Percentiles rank a stretch among this genome's conserved stretches.
These are phyloP conservation scores for Drosophila nikananu DNA, from an alignment of 1,140 invertebrate genomes.

Conservation along the genomic window DNA sequence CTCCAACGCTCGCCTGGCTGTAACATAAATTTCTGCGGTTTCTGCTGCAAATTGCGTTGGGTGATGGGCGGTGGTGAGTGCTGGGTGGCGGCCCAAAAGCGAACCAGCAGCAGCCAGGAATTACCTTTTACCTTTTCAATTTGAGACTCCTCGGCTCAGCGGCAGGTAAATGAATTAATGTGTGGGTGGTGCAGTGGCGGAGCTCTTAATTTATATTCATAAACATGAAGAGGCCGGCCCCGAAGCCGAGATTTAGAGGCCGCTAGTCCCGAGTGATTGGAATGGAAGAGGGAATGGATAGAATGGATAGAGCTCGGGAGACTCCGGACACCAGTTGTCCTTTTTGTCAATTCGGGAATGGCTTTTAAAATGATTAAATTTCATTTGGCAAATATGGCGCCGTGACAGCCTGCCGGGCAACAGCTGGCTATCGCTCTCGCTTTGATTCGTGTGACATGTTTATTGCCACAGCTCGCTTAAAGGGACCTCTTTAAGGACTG, in stretches of 20 bases:
- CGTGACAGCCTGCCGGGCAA: constrained; percentile 28
- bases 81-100: constrained; percentile 36
- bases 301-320: not conserved
- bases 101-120: constrained; percentile 51
- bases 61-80: constrained; percentile 9
- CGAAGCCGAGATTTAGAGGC: constrained; percentile 24
- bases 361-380: constrained; percentile 82
- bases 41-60: constrained; percentile 71
- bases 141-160: constrained; percentile 53
- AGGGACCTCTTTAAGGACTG: constrained; percentile 24
- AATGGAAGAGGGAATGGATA: not conserved
- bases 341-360: constrained; percentile 70
- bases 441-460: constrained; percentile 50
- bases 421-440: constrained; percentile 39
- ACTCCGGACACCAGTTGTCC: constrained; percentile 51
- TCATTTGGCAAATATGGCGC: constrained; percentile 60
- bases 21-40: constrained; percentile 81
- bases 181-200: constrained; percentile 30
- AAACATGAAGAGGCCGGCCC: constrained; percentile 38
- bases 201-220: constrained; percentile 66
- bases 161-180: constrained; percentile 80
- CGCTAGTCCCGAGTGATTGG: constrained; percentile 5
- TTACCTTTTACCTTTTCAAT: constrained; percentile 82
- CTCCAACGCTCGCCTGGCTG: constrained; percentile 18
- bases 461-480: constrained; percentile 25